Conservation (phyloP, 2,888 invertebrate species). For the Drosophila antonietae region DNA sequence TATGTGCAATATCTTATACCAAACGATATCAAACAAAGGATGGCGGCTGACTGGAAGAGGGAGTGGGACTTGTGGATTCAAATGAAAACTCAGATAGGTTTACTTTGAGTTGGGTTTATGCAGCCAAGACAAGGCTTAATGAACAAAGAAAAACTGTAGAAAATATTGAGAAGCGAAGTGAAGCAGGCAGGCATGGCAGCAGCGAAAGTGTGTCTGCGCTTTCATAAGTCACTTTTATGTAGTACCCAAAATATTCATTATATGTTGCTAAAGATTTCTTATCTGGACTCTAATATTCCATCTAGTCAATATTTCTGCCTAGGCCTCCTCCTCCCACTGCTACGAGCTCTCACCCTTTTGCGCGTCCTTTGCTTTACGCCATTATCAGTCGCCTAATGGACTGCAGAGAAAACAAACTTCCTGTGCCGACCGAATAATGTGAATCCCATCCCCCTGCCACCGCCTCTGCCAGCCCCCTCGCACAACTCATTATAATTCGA, state of each 20-base stretch:
- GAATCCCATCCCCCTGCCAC: background rate
- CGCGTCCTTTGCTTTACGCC: background rate
- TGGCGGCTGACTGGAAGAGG: background rate
- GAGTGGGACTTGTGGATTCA: background rate
- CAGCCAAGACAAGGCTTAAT: background rate
- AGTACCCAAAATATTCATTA: slow-evolving; percentile 2
- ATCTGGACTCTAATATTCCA: background rate
- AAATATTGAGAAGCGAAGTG: background rate
- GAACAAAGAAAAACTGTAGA: background rate
- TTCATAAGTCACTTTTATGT: slow-evolving; percentile 6
- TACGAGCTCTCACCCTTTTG: background rate
- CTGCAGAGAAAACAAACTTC: slow-evolving; percentile 59
- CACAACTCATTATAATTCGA: slow-evolving; percentile 68
- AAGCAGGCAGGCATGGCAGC: background rate
- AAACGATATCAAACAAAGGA: slow-evolving; percentile 5
- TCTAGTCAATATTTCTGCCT: background rate
- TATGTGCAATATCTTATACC: slow-evolving; percentile 2
- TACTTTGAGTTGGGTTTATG: slow-evolving; percentile 2
- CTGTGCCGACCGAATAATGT: slow-evolving; percentile 58
- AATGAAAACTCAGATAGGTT: background rate
- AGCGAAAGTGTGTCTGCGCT: background rate
- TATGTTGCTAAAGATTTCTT: background rate
- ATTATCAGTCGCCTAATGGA: slow-evolving; percentile 65
- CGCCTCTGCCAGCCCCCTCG: background rate
- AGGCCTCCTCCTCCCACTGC: too few relatives aligned